Conservation (phyloP, 2,888 invertebrate genomes). For the Orchestes rusci region DNA sequence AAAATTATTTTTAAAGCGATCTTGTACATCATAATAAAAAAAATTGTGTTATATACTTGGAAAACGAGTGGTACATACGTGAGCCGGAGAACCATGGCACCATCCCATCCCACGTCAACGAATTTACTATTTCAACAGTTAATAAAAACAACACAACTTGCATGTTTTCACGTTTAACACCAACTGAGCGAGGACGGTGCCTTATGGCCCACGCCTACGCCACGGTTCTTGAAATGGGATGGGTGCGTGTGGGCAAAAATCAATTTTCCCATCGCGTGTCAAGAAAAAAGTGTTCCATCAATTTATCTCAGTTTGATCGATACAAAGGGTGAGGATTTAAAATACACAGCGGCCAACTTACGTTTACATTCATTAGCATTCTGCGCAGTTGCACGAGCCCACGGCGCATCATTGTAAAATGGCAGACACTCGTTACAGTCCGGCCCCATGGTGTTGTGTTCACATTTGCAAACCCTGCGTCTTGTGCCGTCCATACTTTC, state of each 20-base stretch:
- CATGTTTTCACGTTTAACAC: conserved; percentile 3
- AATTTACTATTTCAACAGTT: not conserved
- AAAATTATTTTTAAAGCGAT: too few species aligned
- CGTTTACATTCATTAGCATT: conserved; percentile 93
- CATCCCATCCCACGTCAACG: conserved; percentile 43
- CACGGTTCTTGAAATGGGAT: too few species aligned
- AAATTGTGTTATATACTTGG: too few species aligned
- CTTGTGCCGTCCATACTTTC: conserved; percentile 54
- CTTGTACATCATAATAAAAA: too few species aligned
- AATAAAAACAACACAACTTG: conserved; percentile 5
- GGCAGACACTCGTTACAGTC: conserved; percentile 91
- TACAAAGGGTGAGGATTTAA: too few species aligned
- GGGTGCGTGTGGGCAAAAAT: too few species aligned
- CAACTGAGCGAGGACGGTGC: too few species aligned
- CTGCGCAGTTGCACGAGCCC: conserved; percentile 83
- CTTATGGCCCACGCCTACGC: too few species aligned
- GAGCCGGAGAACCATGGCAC: conserved; percentile 49
- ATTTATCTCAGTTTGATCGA: too few species aligned
- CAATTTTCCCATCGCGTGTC: too few species aligned
- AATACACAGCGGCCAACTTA: too few species aligned
- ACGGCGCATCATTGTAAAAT: conserved; percentile 94
- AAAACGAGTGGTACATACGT: conserved; percentile 48
- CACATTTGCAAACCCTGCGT: conserved; percentile 70
- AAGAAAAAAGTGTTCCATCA: not conserved
- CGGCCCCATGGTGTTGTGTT: conserved; percentile 91